Evolutionary conservation across 2,797 vertebrate genomes (phyloP).

Genomic region (Oreortyx pictus): DNA sequence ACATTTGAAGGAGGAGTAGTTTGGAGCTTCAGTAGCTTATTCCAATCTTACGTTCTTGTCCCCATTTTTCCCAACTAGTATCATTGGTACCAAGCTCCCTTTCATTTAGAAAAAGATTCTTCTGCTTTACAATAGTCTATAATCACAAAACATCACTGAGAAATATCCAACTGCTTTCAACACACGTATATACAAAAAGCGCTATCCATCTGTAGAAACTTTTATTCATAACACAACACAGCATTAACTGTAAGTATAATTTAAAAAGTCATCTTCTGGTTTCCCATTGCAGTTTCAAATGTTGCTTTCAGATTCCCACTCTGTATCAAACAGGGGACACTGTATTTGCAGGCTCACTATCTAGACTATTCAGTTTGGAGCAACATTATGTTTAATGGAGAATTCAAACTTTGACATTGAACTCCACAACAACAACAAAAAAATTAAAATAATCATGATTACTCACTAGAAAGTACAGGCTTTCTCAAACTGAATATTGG

Average conservation of each 20-base stretch:
- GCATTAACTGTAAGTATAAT: neutral
- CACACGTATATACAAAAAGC: neutral
- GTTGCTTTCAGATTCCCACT: neutral
- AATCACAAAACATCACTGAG: neutral
- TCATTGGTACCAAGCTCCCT: neutral
- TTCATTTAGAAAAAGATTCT: neutral
- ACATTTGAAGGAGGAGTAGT: neutral
- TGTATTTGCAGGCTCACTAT: neutral
- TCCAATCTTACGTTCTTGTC: neutral
- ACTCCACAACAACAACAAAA: neutral
- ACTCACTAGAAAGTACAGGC: neutral
- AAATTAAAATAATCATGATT: neutral
- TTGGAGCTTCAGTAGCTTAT: neutral
- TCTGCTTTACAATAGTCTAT: neutral
- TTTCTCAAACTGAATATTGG: neutral
- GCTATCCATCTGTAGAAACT: neutral
- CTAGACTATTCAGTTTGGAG: neutral
- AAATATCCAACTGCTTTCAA: neutral
- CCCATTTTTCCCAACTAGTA: fast-evolving
- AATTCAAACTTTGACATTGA: neutral
- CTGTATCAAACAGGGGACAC: neutral
- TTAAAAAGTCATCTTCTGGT: neutral
- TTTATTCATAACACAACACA: neutral
- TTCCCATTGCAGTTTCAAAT: neutral
- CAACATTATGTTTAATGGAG: neutral